Base-by-base conservation (phyloP, 2,797 vertebrate genomes). In the Selene dorsalis region DNA sequence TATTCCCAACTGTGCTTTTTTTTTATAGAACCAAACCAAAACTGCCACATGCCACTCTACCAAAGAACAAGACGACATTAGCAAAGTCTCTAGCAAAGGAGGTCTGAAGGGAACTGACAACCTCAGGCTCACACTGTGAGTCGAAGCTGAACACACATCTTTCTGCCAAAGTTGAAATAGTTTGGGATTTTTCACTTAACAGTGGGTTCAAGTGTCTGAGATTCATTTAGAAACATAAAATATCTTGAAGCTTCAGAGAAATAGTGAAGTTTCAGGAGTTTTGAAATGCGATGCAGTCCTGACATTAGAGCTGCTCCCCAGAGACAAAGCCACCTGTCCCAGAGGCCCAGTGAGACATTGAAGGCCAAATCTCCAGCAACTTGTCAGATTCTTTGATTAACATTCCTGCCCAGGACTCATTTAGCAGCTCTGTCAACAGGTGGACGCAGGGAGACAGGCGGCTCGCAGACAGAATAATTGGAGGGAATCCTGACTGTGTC, bases 371-470 rank as follows among this genome's bases (percentile, higher is more conserved):
- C 53, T 84, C 80, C 79, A 22, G 85, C 87, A 84, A 83, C 85
- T 87, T 88, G 90, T 92, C 88, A 83, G 77, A 87, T 90, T 88
- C 77, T 58, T 87, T 95, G 93, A 94, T 94, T 91, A 95, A 94
- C 94, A 93, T 93, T 93, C 88, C 90, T 92, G 65, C 72, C 73
- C 50, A 32, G 72, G 84, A 69, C 92, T 92, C 80, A 91, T 94
- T 94, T 90, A 92, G 77, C 77, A 53, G 30, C 92, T 94, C 93
- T 92, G 85, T 95, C 92, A 93, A 96, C 96, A 96, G 95, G 94
- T 96, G 94, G 94, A 91, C 83, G 87, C 87, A 92, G 88, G 85
- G 91, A 94, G 93, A 88, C 78, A 77, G 89, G 79, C 71, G 43
- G 84, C 85, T 90, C 72, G 86, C 74, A 73, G 79, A 85, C 88